Conservation (phyloP, 2,888 invertebrate genomes). For the Agrochola circellaris region DNA sequence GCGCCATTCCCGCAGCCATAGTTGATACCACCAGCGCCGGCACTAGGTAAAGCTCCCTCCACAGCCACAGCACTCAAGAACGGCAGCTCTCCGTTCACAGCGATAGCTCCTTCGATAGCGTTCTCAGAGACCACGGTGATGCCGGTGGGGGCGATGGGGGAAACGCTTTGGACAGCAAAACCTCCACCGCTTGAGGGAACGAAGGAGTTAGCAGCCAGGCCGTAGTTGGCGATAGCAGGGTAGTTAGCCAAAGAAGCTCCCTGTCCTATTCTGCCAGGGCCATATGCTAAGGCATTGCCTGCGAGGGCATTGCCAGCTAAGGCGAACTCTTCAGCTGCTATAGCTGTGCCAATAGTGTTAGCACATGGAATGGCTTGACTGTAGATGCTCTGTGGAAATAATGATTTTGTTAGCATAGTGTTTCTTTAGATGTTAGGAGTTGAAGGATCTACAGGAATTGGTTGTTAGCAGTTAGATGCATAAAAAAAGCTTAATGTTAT, state of each 20-base stretch:
- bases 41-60: constrained; percentile 68
- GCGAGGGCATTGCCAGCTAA: constrained; percentile 27
- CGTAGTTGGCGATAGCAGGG: constrained; percentile 36
- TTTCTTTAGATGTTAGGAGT: no score
- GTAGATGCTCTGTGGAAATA: constrained; percentile 41
- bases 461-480: no score
- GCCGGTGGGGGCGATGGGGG: constrained; percentile 74
- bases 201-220: constrained; percentile 33
- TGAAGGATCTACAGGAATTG: no score
- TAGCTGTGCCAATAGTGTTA: constrained; percentile 17
- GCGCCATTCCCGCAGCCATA: constrained; percentile 75
- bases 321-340: constrained; percentile 49
- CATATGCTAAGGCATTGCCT: constrained; percentile 27
- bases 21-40: constrained; percentile 72
- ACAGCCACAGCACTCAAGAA: constrained; percentile 68
- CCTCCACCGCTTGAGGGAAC: constrained; percentile 65
- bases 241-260: neutral
- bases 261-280: constrained; percentile 20
- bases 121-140: constrained; percentile 70
- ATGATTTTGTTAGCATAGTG: neutral
- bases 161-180: constrained; percentile 67
- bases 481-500: no score
- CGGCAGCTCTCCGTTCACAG: constrained; percentile 67
- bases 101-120: constrained; percentile 66
- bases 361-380: constrained; percentile 36